Base-by-base conservation (phyloP, 2,888 invertebrate genomes). In the Microctonus aethiopoides region DNA sequence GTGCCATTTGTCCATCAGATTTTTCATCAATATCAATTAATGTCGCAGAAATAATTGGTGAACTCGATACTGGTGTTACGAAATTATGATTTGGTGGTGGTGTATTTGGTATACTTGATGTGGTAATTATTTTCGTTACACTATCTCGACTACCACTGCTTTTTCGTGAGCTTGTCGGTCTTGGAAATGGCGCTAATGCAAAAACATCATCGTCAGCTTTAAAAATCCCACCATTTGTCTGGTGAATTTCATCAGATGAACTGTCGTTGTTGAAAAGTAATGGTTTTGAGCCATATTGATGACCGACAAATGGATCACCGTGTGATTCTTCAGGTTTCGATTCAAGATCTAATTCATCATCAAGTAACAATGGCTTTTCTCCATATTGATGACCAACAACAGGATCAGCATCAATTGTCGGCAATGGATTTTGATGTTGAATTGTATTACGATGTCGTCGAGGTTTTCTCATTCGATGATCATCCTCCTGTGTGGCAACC, bases 311-410 rank as follows among this genome's bases (percentile, higher is more conserved):
- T 59, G 91, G 89, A 79, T 89, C 90, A 56, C 89, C 90, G 54
- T 87, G 88, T 1, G 80, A 79, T 65, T 86, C 86, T 32, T 83
- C 84, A 0, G 83, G 81, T 51, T 84, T 84, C 0, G 82, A 85
- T 66, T 91, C 91, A 0, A 90, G 90, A 77, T 92, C 92, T n/a
- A 94, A 84, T 79, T 94, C 94, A 82, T 94, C 94, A 80, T 94
- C 94, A 67, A 94, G 89, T 4, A 95, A 83, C 46, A 95, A 84
- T 0, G 94, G 94, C 75, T 91, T 90, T 73, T 93, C 93, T 0
- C 94, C 94, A 78, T 93, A 93, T 76, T 92, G 92, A 82, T 93
- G 93, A 0, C 93, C 91, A 6, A 93, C 91, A 72, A 93, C 91
- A 0, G 85, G 84, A 67, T 86, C 86, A 13, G 80, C 76, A 1